phyloP scores from a whole-genome alignment of 2,888 invertebrate species.

The Callosobruchus maculatus region DNA sequence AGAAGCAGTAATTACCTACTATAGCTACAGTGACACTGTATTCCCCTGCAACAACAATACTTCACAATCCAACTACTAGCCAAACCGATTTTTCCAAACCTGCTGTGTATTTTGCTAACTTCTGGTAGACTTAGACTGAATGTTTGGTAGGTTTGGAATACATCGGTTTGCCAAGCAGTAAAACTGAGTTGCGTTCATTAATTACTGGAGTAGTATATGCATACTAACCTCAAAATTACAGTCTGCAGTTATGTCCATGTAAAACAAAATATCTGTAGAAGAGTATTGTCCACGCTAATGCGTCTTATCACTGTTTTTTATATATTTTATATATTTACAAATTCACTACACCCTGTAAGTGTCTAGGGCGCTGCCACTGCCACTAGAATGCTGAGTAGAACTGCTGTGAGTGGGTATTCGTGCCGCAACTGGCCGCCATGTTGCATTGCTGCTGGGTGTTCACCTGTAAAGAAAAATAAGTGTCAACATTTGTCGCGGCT shows the following conservation, averaged over 20 bases:
- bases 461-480: slow-evolving; percentile 56
- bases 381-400: slow-evolving; percentile 65
- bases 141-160: no score
- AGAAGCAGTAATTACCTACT: no score
- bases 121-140: no score
- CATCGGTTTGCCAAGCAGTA: no score
- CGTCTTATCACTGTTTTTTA: neutral
- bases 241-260: neutral
- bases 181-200: no score
- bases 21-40: no score
- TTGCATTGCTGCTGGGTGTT: slow-evolving; percentile 85
- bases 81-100: no score
- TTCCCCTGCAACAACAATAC: no score
- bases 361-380: slow-evolving; percentile 56
- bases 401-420: slow-evolving; percentile 69
- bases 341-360: neutral
- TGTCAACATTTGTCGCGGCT: neutral
- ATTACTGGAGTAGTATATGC: neutral
- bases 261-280: neutral
- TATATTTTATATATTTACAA: neutral
- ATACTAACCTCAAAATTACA: neutral
- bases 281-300: neutral
- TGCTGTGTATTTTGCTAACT: no score
- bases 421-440: slow-evolving; percentile 70
- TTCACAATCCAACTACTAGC: no score